These are phyloP conservation scores for Nomada hirtipes DNA, from an alignment of 2,888 invertebrate species.

Conservation along the genomic window DNA sequence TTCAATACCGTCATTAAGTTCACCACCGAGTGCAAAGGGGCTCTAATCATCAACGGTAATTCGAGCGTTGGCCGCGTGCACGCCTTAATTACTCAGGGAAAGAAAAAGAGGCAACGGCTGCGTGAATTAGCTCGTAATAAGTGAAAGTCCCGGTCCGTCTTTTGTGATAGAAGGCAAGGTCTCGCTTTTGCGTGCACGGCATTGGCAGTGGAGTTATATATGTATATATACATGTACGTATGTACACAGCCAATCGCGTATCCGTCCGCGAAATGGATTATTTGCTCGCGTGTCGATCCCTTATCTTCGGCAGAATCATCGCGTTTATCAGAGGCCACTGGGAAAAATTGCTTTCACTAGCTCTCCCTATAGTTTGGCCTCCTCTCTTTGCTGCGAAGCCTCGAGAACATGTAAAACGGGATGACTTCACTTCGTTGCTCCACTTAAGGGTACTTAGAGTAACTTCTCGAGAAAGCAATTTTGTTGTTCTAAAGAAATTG, in stretches of 20 bases:
- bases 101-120: slow-evolving; percentile 25
- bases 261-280: slow-evolving; percentile 48
- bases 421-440: neutral
- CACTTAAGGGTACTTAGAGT: neutral
- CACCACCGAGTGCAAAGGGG: neutral
- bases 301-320: slow-evolving; percentile 55
- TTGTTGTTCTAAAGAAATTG: neutral
- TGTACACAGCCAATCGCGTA: slow-evolving; percentile 1
- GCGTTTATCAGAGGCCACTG: slow-evolving; percentile 21
- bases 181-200: slow-evolving; percentile 57
- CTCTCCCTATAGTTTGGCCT: slow-evolving; percentile 59
- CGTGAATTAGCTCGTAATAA: slow-evolving; percentile 59
- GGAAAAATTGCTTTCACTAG: slow-evolving; percentile 72
- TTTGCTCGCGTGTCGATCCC: slow-evolving; percentile 49
- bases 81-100: slow-evolving; percentile 51
- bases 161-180: slow-evolving; percentile 50
- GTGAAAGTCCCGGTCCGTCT: slow-evolving; percentile 60
- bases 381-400: neutral
- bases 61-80: neutral
- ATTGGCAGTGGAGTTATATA: slow-evolving; percentile 64
- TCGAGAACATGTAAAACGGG: neutral
- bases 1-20: slow-evolving; percentile 3
- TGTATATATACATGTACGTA: neutral
- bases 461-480: neutral
- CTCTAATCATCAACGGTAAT: slow-evolving; percentile 32